Conservation (phyloP, 2,113 vertebrate genomes). For the Chloroceryle aenea region DNA sequence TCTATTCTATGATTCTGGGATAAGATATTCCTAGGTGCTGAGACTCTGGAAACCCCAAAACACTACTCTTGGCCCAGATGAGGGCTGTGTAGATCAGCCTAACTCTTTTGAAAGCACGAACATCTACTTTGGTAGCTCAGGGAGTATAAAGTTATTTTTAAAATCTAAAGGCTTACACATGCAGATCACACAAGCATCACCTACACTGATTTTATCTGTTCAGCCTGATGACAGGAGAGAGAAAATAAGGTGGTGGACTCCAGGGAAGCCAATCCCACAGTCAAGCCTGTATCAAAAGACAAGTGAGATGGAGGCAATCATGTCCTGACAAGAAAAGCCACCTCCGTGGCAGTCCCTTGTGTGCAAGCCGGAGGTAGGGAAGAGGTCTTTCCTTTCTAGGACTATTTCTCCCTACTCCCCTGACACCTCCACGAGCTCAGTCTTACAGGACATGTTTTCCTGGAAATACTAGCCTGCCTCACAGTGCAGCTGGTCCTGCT, state of each 20-base stretch:
- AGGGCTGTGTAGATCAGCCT: background rate
- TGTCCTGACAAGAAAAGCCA: background rate
- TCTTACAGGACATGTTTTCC: background rate
- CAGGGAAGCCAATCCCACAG: background rate
- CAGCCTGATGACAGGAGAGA: fast-evolving
- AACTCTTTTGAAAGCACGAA: background rate
- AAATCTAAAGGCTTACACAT: background rate
- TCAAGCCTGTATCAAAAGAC: background rate
- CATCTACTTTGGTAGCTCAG: background rate
- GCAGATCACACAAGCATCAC: background rate
- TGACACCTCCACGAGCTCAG: fast-evolving
- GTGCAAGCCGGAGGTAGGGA: background rate
- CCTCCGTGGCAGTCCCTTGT: fast-evolving
- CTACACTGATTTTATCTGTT: background rate
- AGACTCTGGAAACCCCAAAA: background rate
- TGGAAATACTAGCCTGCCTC: fast-evolving
- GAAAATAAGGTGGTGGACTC: background rate
- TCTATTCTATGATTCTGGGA: too few relatives aligned
- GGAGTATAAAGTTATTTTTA: background rate
- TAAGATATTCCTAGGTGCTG: too few relatives aligned
- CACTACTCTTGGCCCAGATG: background rate
- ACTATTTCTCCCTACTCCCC: background rate
- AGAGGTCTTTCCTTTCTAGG: background rate
- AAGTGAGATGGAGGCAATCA: background rate
- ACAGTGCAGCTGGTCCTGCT: fast-evolving